Conservation (phyloP, 2,888 invertebrate genomes). For the Lithodes maja region DNA sequence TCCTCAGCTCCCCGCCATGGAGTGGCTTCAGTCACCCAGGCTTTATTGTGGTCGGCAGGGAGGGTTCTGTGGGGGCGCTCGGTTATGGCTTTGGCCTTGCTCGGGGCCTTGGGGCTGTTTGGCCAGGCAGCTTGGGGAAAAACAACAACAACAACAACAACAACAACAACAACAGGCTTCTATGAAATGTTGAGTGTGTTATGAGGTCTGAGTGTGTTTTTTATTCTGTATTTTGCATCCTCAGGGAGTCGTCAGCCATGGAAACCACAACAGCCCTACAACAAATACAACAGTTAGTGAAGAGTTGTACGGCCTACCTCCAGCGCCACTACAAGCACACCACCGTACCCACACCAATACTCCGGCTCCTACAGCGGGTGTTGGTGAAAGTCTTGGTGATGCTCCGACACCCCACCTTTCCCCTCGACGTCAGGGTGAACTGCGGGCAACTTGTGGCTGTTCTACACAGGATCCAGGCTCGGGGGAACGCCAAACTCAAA, state of each 20-base stretch:
- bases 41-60: too few species aligned
- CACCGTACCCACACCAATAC: background rate
- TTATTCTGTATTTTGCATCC: background rate
- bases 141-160: too few species aligned
- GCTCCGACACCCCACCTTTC: constrained; percentile 30
- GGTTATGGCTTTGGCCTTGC: too few species aligned
- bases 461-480: background rate
- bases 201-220: too few species aligned
- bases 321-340: constrained; percentile 36
- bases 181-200: too few species aligned
- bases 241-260: constrained; percentile 52
- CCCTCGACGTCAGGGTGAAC: constrained; percentile 57
- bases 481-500: too few species aligned
- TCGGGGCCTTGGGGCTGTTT: too few species aligned
- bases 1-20: too few species aligned
- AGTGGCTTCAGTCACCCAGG: too few species aligned
- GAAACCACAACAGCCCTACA: constrained; percentile 47
- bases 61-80: too few species aligned
- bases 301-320: constrained; percentile 50
- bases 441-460: constrained; percentile 58
- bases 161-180: too few species aligned
- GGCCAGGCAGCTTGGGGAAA: too few species aligned
- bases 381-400: background rate
- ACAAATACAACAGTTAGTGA: constrained; percentile 55
- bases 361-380: background rate